Conservation (phyloP, 2,797 vertebrate genomes). For the Nannoperca obscura region DNA sequence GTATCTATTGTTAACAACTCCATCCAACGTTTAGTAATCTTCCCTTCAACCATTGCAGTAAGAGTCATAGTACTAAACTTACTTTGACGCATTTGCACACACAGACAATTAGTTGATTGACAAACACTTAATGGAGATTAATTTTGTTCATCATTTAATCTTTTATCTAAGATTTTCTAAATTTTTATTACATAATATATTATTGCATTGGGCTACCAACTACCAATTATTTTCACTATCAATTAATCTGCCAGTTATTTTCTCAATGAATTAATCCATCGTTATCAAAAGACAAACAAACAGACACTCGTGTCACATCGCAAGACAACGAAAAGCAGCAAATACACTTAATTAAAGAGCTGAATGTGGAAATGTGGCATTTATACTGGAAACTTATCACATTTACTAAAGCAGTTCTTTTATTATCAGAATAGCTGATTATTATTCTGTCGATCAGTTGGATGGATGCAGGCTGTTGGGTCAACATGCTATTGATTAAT, state of each 20-base stretch:
- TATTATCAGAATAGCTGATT: not conserved
- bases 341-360: not conserved
- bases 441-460: not conserved
- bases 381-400: not conserved
- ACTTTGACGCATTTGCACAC: not conserved
- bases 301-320: not conserved
- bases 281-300: not conserved
- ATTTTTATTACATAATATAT: not conserved
- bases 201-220: not conserved
- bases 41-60: not conserved
- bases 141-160: not conserved
- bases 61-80: not conserved
- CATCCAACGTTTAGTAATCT: not conserved
- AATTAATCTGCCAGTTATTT: not conserved
- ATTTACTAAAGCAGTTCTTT: not conserved
- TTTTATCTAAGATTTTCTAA: not conserved
- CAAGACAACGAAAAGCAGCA: not conserved
- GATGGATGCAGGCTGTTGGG: not conserved
- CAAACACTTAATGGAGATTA: not conserved
- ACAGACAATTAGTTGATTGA: not conserved
- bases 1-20: not conserved
- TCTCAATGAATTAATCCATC: not conserved
- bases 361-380: not conserved
- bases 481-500: too few species aligned
- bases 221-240: not conserved